Conservation (phyloP, 2,113 vertebrate species). For the Esox niger region DNA sequence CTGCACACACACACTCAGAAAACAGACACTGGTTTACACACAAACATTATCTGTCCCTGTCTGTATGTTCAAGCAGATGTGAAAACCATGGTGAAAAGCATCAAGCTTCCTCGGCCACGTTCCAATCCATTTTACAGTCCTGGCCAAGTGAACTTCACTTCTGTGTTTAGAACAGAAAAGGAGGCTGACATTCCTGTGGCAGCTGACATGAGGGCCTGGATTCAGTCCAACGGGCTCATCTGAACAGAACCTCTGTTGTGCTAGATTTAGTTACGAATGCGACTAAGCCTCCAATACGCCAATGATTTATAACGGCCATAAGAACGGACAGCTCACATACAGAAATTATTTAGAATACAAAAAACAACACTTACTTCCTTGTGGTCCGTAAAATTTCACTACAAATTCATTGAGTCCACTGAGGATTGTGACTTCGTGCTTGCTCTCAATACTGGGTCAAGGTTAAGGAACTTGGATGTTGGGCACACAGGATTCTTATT, state of each 20-base stretch:
- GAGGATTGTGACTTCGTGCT: slow-evolving; percentile 98
- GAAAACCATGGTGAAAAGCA: slow-evolving; percentile 17
- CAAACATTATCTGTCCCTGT: not conserved
- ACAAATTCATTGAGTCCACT: slow-evolving; percentile 99
- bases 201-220: not conserved
- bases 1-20: too few species aligned
- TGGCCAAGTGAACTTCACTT: too few species aligned
- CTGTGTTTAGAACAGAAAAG: slow-evolving; percentile 10
- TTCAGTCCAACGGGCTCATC: not conserved
- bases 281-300: not conserved
- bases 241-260: not conserved
- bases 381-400: slow-evolving; percentile 99
- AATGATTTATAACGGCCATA: too few species aligned
- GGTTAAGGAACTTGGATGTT: slow-evolving; percentile 69
- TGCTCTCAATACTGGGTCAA: slow-evolving; percentile 93
- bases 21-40: not conserved
- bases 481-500: not conserved
- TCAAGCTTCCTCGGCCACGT: slow-evolving; percentile 20
- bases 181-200: slow-evolving; percentile 13
- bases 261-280: not conserved
- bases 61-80: slow-evolving; percentile 28
- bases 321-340: too few species aligned
- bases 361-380: slow-evolving; percentile 90
- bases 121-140: slow-evolving; percentile 28
- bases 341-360: not conserved